Conservation (phyloP, 92 coral and sea anemone species). For the Epizoanthus scotinus region DNA sequence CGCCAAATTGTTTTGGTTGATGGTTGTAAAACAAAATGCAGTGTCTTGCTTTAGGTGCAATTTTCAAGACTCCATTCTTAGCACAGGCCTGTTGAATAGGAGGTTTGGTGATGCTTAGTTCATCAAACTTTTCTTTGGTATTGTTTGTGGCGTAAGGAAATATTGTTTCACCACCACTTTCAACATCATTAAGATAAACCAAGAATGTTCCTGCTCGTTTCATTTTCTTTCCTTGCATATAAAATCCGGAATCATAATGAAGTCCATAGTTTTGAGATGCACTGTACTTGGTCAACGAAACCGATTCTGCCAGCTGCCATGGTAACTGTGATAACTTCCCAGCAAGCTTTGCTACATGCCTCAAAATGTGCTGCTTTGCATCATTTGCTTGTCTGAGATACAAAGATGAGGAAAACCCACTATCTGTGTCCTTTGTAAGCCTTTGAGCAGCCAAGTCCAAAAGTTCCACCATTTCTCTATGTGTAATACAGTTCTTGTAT, state of each 20-base stretch:
- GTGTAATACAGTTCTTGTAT: conserved; percentile 59
- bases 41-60: conserved; percentile 52
- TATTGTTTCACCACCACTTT: conserved; percentile 70
- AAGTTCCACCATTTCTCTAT: conserved; percentile 40
- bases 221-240: conserved; percentile 56
- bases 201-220: conserved; percentile 66
- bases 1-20: conserved; percentile 30
- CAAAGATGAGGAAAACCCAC: conserved; percentile 74
- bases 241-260: conserved; percentile 73
- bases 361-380: conserved; percentile 46
- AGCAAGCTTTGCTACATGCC: conserved; percentile 61
- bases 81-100: conserved; percentile 55
- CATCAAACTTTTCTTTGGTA: conserved; percentile 3
- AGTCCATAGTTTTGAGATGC: conserved; percentile 64
- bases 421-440: conserved; percentile 64
- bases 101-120: conserved; percentile 35
- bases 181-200: conserved; percentile 67
- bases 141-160: conserved; percentile 67
- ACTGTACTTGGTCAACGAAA: conserved; percentile 68
- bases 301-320: conserved; percentile 73
- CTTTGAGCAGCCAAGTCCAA: conserved; percentile 53
- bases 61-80: conserved; percentile 37
- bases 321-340: conserved; percentile 67
- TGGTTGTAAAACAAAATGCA: conserved; percentile 68
- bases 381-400: conserved; percentile 53